Base-by-base conservation (phyloP, 2,113 vertebrate genomes). In the Oostethus manadensis region DNA sequence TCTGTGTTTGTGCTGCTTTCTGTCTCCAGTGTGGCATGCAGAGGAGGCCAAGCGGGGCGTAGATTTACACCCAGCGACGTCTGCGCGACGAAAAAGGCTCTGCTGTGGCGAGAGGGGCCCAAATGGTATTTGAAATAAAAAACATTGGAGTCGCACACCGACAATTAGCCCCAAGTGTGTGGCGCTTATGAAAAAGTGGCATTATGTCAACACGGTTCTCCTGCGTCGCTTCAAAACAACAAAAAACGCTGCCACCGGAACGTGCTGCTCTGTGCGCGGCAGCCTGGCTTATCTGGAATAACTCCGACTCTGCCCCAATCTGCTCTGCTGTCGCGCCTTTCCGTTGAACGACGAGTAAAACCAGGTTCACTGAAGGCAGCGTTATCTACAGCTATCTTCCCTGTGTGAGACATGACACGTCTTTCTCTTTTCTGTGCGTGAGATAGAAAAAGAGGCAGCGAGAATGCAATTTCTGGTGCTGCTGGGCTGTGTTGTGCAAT, bases 321-420 rank as follows among this genome's bases (percentile, higher is more conserved):
- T 1, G 17, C 43, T 8, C 0, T 17, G 57, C 68, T 64, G 50
- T 61, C 57, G 60, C 45, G 33, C 61, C 58, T 60, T 44, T 70
- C 48, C 23, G 51, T 46, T 63, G 62, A 79, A 58, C 42, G 44
- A 58, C 51, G 35, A 76, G 69, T 71, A 57, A 66, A 75, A 70
- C 58, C 50, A 59, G 61, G 38, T 71, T 77, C 72, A 59, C 51
- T 65, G 69, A 64, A 77, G 66, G 68, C 59, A 47, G 43, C 60
- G 49, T 62, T 74, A 71, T 60, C 67, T 40, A 50, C 57, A 47
- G n/a, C 57, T n/a, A n/a, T n/a, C n/a, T n/a, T n/a, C n/a, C n/a
- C n/a, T n/a, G n/a, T n/a, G n/a, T n/a, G n/a, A n/a, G n/a, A n/a
- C n/a, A n/a, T n/a, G n/a, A n/a, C n/a, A n/a, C n/a, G n/a, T n/a